Percentiles rank a stretch among this genome's conserved stretches.
phyloP scores from a whole-genome alignment of 2,888 invertebrate genomes.

The Melieria picta region DNA sequence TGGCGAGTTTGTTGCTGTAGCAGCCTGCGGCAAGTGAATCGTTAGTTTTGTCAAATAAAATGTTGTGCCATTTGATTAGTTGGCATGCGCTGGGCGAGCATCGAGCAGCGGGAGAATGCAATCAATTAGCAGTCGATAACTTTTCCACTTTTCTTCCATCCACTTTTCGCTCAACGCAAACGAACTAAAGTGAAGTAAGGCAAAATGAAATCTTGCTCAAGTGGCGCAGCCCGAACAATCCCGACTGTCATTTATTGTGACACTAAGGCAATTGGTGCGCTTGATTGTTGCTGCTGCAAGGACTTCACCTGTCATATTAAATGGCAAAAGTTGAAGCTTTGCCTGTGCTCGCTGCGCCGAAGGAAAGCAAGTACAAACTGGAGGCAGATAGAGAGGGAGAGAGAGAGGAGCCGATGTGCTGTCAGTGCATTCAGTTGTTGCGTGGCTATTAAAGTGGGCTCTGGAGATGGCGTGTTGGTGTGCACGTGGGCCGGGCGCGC shows the following conservation, averaged over 20 bases:
- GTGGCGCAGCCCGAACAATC: constrained; percentile 2
- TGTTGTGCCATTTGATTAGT: constrained; percentile 16
- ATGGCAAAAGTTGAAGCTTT: constrained; percentile 27
- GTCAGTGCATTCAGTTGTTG: no score
- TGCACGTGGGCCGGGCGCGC: no score
- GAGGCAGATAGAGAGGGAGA: no score
- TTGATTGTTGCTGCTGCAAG: constrained; percentile 5
- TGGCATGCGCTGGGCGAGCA: neutral
- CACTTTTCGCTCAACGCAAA: no score
- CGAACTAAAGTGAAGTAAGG: no score
- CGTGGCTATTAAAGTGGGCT: no score
- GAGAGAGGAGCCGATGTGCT: no score
- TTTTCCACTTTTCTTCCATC: no score
- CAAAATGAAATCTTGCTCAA: no score
- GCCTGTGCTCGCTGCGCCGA: no score
- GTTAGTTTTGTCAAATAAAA: constrained; percentile 20
- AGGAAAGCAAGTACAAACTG: no score
- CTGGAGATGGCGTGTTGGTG: no score
- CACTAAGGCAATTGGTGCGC: constrained; percentile 25
- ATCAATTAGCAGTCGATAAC: constrained; percentile 26
- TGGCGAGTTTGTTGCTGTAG: neutral
- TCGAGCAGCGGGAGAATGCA: constrained; percentile 1
- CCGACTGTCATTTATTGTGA: constrained; percentile 31
- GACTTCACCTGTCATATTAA: constrained; percentile 32
- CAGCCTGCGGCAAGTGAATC: constrained; percentile 12